Base-by-base conservation (phyloP, 2,113 vertebrate genomes). In the Channa maculata region DNA sequence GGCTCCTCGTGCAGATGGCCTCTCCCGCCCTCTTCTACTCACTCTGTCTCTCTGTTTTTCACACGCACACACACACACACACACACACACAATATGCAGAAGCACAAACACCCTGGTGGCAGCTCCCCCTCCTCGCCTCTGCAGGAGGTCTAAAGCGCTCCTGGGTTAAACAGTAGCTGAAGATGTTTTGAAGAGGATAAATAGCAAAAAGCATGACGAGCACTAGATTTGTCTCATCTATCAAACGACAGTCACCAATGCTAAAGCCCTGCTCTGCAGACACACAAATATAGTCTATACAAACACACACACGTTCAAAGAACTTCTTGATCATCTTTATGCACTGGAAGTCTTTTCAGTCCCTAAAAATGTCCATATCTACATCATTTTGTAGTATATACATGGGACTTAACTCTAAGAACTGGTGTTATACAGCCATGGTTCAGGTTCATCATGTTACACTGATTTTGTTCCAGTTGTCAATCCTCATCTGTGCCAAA, bases 1-100 rank as follows among this genome's bases (percentile, higher is more conserved):
- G 86, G 80, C 87, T 86, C 84, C 82, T 83, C 80, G 83, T 82
- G 77, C 88, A 87, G 85, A 90, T 90, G 88, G 84, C 87, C 85
- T 89, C 79, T 86, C 73, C 54, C 68, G 46, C 84, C 78, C 84
- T 71, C 73, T 66, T 65, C 69, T 15, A 57, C 79, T 77, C 63
- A 38, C 84, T 72, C 59, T 67, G 70, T 33, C 39, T 15, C 41
- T 41, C 61, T 45, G 49, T 5, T 39, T 43, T 50, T 44, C 60
- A 33, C 62, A 74, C 74, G 44, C 46, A 65, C 63, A 74, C 74
- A 50, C 46, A 65, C 63, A 45, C 58, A 65, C 62, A 79, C 65
- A 73, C 45, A 67, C 39, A 79, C 12, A 75, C 51, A 66, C 57
- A 51, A 38, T 74, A 75, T 73, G 59, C 66, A 73, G 64, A 82